Evolutionary conservation across 2,113 vertebrate genomes (phyloP).

Genomic region (Hippoglossus stenolepis): DNA sequence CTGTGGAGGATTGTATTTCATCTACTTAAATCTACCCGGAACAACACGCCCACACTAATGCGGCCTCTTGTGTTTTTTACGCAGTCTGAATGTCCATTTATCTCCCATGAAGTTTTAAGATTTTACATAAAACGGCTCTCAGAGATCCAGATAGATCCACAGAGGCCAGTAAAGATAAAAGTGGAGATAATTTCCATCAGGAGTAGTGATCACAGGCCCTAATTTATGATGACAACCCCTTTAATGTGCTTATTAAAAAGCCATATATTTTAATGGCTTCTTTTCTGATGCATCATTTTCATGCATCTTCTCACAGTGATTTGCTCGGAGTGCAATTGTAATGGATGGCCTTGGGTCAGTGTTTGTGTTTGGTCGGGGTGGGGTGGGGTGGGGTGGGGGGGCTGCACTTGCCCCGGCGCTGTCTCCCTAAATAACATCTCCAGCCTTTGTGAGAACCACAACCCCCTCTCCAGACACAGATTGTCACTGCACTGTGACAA

Average conservation of each 20-base stretch:
- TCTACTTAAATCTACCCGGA: not conserved
- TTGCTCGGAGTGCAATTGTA: constrained; percentile 54
- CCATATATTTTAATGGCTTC: constrained; percentile 59
- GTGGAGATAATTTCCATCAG: not conserved
- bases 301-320: constrained; percentile 61
- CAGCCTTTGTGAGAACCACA: constrained; percentile 24
- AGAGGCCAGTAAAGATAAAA: not conserved
- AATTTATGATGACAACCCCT: constrained; percentile 6
- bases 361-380: not conserved
- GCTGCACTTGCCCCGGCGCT: constrained; percentile 22
- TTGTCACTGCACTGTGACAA: constrained; percentile 10
- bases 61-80: not conserved
- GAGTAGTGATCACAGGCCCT: constrained; percentile 6
- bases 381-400: not conserved
- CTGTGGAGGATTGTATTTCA: not conserved
- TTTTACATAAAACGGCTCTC: not conserved
- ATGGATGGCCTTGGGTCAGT: constrained; percentile 57
- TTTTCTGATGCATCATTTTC: constrained; percentile 58
- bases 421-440: constrained; percentile 65
- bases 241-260: constrained; percentile 60
- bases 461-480: constrained; percentile 29
- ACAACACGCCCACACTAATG: not conserved
- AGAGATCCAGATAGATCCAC: not conserved
- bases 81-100: not conserved
- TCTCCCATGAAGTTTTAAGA: not conserved